Percentiles rank a stretch among this genome's conserved stretches.
Evolutionary conservation across 2,113 vertebrate species (phyloP).

Genomic region (Prinia subflava): DNA sequence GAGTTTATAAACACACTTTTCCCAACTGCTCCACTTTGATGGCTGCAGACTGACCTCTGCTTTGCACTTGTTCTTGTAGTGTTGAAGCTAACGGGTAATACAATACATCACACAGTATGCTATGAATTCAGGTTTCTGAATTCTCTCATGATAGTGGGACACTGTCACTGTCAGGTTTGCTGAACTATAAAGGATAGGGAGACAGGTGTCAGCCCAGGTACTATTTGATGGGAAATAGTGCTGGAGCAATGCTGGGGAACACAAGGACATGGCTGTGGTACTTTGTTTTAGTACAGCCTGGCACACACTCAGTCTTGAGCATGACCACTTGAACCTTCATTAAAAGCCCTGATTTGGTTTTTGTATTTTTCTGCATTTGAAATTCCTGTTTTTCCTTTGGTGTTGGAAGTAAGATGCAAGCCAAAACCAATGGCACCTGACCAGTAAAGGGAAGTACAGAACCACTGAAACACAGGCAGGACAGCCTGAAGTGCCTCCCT

Average conservation of each 20-base stretch:
- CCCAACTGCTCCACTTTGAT: background rate
- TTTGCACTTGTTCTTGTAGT: background rate
- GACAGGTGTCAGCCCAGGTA: background rate
- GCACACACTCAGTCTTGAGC: background rate
- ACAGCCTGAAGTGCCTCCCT: background rate
- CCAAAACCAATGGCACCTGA: background rate
- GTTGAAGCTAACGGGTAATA: background rate
- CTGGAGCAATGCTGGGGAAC: background rate
- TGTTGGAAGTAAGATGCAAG: background rate
- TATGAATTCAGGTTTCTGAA: background rate
- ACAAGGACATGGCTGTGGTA: background rate
- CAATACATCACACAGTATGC: background rate
- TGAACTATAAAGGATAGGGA: background rate
- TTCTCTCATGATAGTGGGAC: background rate
- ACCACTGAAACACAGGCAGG: background rate
- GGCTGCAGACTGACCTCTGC: background rate
- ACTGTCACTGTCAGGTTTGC: background rate
- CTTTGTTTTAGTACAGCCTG: background rate
- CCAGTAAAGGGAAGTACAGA: background rate
- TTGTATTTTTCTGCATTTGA: background rate
- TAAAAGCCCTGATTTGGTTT: background rate
- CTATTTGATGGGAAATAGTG: background rate
- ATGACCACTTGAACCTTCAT: background rate
- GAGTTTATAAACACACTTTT: background rate
- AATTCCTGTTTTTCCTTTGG: background rate